phyloP scores from a whole-genome alignment of 2,888 invertebrate species.

The Machimus atricapillus region DNA sequence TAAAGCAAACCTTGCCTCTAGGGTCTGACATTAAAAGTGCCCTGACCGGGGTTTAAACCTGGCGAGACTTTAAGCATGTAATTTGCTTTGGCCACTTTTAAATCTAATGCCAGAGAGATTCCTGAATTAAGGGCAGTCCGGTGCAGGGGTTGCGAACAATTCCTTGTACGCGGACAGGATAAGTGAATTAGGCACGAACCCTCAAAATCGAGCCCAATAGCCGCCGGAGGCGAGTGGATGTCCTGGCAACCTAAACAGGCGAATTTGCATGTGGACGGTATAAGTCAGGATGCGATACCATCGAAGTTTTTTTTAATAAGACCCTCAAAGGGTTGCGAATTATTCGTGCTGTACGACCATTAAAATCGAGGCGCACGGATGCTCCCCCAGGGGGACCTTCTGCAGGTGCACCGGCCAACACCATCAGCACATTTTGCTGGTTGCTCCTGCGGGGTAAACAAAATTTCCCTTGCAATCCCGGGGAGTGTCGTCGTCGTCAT shows the following conservation, averaged over 20 bases:
- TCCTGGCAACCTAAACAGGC: neutral
- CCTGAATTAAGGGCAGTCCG: neutral
- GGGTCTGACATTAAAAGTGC: neutral
- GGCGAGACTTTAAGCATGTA: neutral
- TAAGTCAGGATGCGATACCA: constrained; percentile 25
- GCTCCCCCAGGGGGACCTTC: neutral
- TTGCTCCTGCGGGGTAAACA: neutral
- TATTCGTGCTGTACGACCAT: constrained; percentile 18
- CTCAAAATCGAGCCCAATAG: neutral
- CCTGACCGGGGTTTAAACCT: neutral
- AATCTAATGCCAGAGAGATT: neutral
- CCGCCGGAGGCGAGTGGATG: neutral
- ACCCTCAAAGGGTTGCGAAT: constrained; percentile 29
- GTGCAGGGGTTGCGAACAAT: neutral
- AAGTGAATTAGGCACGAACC: constrained; percentile 23
- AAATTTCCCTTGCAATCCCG: neutral
- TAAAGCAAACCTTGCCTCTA: neutral
- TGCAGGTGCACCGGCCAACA: neutral
- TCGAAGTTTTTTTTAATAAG: constrained; percentile 7
- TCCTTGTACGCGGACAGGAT: constrained; percentile 12
- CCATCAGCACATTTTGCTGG: neutral
- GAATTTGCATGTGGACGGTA: constrained; percentile 32
- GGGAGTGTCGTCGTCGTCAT: neutral
- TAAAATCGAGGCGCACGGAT: neutral
- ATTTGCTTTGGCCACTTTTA: neutral